phyloP scores from a whole-genome alignment of 92 coral and sea anemone species.

The Parazoanthus swiftii region DNA sequence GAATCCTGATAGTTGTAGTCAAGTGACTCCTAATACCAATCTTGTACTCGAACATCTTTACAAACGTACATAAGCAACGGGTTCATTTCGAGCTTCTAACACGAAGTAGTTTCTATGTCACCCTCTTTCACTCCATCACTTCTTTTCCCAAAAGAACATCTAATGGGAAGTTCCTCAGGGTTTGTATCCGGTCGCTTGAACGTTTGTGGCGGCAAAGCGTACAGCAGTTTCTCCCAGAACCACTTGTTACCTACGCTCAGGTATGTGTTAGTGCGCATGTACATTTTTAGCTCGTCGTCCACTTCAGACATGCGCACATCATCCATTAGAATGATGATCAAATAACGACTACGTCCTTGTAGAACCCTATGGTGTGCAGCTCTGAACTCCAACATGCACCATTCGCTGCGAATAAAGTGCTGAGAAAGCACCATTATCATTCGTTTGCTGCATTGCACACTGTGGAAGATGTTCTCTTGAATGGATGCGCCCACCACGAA shows the following conservation, averaged over 20 bases:
- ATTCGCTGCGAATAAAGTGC: slow-evolving; percentile 74
- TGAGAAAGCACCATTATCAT: slow-evolving; percentile 79
- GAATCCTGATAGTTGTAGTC: no score
- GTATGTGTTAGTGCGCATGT: slow-evolving; percentile 78
- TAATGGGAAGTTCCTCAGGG: no score
- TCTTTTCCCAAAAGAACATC: no score
- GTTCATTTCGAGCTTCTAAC: no score
- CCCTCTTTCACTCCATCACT: no score
- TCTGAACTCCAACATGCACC: slow-evolving; percentile 87
- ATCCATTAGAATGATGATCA: slow-evolving; percentile 75
- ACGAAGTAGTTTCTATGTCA: no score
- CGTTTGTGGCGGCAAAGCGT: slow-evolving; percentile 59
- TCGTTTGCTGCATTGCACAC: slow-evolving; percentile 70
- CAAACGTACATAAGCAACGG: no score
- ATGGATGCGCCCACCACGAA: slow-evolving; percentile 75
- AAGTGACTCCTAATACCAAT: no score
- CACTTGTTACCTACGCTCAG: slow-evolving; percentile 66
- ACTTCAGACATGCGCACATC: slow-evolving; percentile 62
- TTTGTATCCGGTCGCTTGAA: no score
- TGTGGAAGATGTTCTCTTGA: slow-evolving; percentile 69
- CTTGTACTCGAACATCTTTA: no score
- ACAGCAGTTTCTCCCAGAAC: slow-evolving; percentile 82
- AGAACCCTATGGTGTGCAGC: slow-evolving; percentile 82
- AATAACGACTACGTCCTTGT: slow-evolving; percentile 65
- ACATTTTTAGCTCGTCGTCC: slow-evolving; percentile 70